These are phyloP conservation scores for Nasua narica DNA, from an alignment of 2,797 vertebrate species.

Conservation along the genomic window DNA sequence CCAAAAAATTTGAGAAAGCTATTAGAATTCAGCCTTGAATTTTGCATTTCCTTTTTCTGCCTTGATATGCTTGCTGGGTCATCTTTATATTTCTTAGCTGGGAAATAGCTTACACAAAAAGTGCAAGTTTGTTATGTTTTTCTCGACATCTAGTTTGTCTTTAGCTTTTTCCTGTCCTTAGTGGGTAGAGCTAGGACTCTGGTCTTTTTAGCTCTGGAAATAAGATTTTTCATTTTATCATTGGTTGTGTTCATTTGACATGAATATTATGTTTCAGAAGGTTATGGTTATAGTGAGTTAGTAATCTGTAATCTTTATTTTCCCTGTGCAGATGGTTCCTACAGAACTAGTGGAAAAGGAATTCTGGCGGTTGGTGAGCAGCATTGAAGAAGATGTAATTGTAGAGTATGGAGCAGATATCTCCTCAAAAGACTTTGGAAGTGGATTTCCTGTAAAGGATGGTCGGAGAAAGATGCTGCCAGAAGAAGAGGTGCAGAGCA, in stretches of 20 bases:
- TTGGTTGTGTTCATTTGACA: slow-evolving; percentile 1
- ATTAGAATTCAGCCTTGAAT: slow-evolving; percentile 26
- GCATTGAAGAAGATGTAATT: slow-evolving; percentile 98
- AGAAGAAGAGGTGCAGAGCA: slow-evolving; percentile 93
- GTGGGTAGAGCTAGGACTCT: neutral
- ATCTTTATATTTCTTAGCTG: neutral
- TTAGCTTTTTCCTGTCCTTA: slow-evolving; percentile 6
- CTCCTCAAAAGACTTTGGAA: slow-evolving; percentile 97
- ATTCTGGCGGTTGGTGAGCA: slow-evolving; percentile 98
- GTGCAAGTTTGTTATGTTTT: slow-evolving; percentile 19
- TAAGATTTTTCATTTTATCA: neutral
- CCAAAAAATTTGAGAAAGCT: neutral
- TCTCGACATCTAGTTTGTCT: neutral
- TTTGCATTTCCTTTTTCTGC: neutral
- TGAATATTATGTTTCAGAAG: neutral
- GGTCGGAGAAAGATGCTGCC: slow-evolving; percentile 92
- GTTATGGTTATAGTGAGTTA: neutral
- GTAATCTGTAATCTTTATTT: slow-evolving; percentile 28
- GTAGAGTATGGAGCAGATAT: slow-evolving; percentile 99
- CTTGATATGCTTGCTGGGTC: neutral
- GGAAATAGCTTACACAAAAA: slow-evolving; percentile 10
- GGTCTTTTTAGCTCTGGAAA: neutral
- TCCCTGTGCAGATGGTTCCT: slow-evolving; percentile 93
- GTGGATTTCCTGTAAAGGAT: slow-evolving; percentile 95
- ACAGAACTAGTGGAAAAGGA: slow-evolving; percentile 99